Conservation (phyloP, 2,113 vertebrate species). For the Cyanoderma ruficeps region DNA sequence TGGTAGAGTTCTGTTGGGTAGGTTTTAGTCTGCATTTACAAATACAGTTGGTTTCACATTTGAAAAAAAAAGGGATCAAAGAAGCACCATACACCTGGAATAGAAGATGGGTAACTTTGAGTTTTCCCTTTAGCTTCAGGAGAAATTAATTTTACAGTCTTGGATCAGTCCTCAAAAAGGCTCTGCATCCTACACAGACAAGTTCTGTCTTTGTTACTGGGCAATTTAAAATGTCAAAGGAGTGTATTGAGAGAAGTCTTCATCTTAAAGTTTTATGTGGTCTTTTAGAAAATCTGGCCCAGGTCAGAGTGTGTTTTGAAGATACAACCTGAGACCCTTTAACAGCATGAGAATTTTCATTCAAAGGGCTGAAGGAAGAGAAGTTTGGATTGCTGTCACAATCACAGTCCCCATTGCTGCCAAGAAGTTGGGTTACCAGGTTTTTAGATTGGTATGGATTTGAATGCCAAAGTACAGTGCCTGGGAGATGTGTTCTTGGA, state of each 20-base stretch:
- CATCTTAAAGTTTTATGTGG: not conserved
- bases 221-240: not conserved
- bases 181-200: not conserved
- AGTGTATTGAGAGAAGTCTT: not conserved
- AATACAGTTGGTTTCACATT: not conserved
- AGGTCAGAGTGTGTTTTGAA: not conserved
- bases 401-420: not conserved
- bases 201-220: not conserved
- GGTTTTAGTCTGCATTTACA: slow-evolving; percentile 8
- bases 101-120: not conserved
- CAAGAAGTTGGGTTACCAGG: not conserved
- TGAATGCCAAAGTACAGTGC: not conserved
- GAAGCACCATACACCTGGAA: not conserved
- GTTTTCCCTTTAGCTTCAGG: slow-evolving; percentile 17
- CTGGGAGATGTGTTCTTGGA: not conserved
- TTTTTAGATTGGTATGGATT: not conserved
- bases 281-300: not conserved
- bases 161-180: slow-evolving; percentile 43
- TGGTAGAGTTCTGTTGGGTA: not conserved
- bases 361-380: not conserved
- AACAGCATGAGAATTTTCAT: not conserved
- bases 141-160: not conserved
- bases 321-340: not conserved
- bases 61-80: slow-evolving; percentile 22
- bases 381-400: not conserved